Evolutionary conservation across 2,888 invertebrate genomes (phyloP).

Genomic region (Plagodis dolabraria): DNA sequence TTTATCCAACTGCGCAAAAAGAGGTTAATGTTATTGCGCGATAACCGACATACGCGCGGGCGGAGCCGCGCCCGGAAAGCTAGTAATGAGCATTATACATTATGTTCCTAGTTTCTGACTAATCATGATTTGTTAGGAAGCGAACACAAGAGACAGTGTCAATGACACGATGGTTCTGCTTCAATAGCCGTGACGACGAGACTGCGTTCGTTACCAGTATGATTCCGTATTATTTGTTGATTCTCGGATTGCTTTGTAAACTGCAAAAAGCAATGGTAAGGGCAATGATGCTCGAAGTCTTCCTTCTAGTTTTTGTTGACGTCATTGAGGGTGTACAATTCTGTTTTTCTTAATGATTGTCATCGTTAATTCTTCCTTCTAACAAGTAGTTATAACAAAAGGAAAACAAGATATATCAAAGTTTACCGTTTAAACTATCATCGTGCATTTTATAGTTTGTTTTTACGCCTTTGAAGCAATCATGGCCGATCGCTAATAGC

Average conservation of each 20-base stretch:
- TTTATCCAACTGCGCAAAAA: no score
- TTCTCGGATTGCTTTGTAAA: constrained; percentile 6
- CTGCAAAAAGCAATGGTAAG: constrained; percentile 8
- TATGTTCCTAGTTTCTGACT: constrained; percentile 1
- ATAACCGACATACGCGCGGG: no score
- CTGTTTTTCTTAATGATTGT: neutral
- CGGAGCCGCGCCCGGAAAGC: no score
- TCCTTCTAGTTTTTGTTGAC: constrained; percentile 5
- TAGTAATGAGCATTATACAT: neutral
- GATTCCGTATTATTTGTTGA: constrained; percentile 10
- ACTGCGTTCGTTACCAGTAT: constrained; percentile 21
- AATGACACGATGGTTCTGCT: constrained; percentile 33
- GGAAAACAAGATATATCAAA: no score
- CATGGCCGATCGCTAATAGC: no score
- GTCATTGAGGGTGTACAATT: neutral
- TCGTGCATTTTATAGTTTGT: no score
- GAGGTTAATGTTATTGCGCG: no score
- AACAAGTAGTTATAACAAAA: no score
- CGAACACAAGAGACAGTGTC: constrained; percentile 26
- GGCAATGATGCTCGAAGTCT: constrained; percentile 21
- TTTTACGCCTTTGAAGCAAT: no score
- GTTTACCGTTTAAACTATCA: no score
- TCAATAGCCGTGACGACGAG: constrained; percentile 34
- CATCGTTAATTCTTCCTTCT: no score
- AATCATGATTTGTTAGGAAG: constrained; percentile 2